phyloP scores from a whole-genome alignment of 1,140 invertebrate species.

The Thaumatotibia leucotreta region DNA sequence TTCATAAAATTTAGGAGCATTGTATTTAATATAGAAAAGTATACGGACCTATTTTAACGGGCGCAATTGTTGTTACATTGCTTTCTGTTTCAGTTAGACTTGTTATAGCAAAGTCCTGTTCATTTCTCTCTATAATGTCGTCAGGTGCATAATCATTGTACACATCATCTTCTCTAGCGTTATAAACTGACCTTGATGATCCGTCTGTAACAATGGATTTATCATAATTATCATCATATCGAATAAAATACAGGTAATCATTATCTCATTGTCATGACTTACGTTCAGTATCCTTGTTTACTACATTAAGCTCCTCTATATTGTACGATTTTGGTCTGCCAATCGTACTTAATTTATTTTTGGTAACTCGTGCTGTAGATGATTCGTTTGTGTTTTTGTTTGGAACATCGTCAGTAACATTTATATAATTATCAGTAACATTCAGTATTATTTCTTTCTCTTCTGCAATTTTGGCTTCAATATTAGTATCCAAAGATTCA shows the following conservation, averaged over 20 bases:
- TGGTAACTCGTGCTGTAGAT: conserved; percentile 11
- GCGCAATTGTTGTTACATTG: background rate
- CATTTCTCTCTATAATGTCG: conserved; percentile 13
- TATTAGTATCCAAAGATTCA: conserved; percentile 35
- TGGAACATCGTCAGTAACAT: conserved; percentile 4
- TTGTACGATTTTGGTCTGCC: conserved; percentile 53
- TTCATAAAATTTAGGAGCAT: too few relatives aligned
- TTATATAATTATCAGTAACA: background rate
- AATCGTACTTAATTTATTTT: conserved; percentile 33
- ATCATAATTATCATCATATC: background rate
- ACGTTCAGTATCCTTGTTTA: conserved; percentile 26
- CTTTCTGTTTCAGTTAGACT: background rate
- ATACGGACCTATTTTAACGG: background rate
- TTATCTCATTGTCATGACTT: conserved; percentile 32
- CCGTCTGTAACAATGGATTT: conserved; percentile 48
- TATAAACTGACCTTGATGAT: conserved; percentile 14
- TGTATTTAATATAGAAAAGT: background rate
- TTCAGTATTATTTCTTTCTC: background rate
- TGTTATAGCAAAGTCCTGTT: background rate
- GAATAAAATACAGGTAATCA: conserved; percentile 14
- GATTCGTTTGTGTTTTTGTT: conserved; percentile 15
- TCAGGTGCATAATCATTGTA: conserved; percentile 39
- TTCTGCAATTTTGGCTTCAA: conserved; percentile 20
- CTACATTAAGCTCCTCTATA: conserved; percentile 44
- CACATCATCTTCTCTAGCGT: conserved; percentile 24